Evolutionary conservation across 1,140 invertebrate species (phyloP), one percentile per base, ranked within the genome.

Genomic region (Argopecten irradians): DNA sequence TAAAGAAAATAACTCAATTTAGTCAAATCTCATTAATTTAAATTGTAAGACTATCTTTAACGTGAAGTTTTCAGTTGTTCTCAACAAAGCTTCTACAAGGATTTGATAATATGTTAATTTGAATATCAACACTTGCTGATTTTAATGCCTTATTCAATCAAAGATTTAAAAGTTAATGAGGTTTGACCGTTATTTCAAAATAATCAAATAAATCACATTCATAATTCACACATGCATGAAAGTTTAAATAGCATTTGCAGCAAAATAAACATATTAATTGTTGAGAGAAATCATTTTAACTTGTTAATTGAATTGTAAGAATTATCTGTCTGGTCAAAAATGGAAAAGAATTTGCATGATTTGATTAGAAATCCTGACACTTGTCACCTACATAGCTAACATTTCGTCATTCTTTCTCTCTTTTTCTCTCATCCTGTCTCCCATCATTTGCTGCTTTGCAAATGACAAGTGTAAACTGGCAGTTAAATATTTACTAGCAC

Each of bases 301-400:
- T 71, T 71, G 55, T 71, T 28, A 71, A 71, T 71, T n/a, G 55
- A 71, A 11, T 55, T 11, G 16, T 19, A 55, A 71, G 55, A 71
- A 71, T 71, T 71, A 71, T 71, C 28, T 71, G 55, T n/a, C 22
- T 71, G 22, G 22, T 71, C 55, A 71, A 71, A 71, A 3, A 71
- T 71, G 55, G 55, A 71, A 71, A 71, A n/a, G n/a, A 71, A 71
- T 71, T 71, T 71, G 55, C 55, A 71, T 71, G 55, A 71, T 71
- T 71, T 71, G 22, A 71, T 16, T n/a, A n/a, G 0, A 5, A 71
- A 71, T 71, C 55, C 22, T 71, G n/a, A 71, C 55, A n/a, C 22
- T 71, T 8, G 55, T 71, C n/a, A 1, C n/a, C 22, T 28, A n/a
- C 55, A 71, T 7, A 71, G 55, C 43, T 2, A 46, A 16, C 1